These are phyloP conservation scores for Amiota communis DNA, from an alignment of 2,888 invertebrate genomes.

Conservation along the genomic window DNA sequence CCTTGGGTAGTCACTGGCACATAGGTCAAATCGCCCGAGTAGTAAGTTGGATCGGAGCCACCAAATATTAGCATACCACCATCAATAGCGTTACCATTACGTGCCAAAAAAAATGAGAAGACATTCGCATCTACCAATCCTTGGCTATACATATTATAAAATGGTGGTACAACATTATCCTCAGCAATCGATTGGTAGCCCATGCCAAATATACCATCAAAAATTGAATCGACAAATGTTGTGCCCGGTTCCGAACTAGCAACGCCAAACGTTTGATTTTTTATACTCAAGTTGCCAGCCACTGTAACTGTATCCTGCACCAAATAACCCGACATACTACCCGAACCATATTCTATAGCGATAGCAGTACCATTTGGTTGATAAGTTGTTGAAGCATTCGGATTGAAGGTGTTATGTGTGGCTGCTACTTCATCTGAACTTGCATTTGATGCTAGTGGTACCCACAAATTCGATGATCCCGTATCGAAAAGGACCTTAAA, in stretches of 20 bases:
- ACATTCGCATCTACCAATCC: slow-evolving; percentile 79
- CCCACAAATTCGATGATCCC: slow-evolving; percentile 97
- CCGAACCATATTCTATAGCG: slow-evolving; percentile 92
- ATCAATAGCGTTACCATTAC: slow-evolving; percentile 79
- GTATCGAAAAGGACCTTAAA: slow-evolving; percentile 97
- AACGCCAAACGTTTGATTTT: slow-evolving; percentile 92
- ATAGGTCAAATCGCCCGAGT: slow-evolving; percentile 78
- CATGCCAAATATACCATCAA: slow-evolving; percentile 97
- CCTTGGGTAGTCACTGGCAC: slow-evolving; percentile 84
- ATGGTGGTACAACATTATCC: slow-evolving; percentile 89
- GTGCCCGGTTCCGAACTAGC: slow-evolving; percentile 92
- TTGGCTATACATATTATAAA: slow-evolving; percentile 91
- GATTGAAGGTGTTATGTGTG: slow-evolving; percentile 95
- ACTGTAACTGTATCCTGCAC: slow-evolving; percentile 86
- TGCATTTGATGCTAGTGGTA: slow-evolving; percentile 76
- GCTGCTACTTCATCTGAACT: slow-evolving; percentile 89
- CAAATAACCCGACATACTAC: slow-evolving; percentile 93
- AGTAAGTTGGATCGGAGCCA: slow-evolving; percentile 91
- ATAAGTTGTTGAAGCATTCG: slow-evolving; percentile 85
- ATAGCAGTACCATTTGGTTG: slow-evolving; percentile 89
- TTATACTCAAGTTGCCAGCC: slow-evolving; percentile 79
- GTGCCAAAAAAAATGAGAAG: slow-evolving; percentile 93
- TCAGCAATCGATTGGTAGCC: slow-evolving; percentile 89
- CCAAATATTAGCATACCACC: slow-evolving; percentile 92
- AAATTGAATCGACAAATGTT: slow-evolving; percentile 95